Evolutionary conservation across 1,140 invertebrate species (phyloP), one percentile per base, ranked within the genome.

Genomic region (Drosophila burlai): DNA sequence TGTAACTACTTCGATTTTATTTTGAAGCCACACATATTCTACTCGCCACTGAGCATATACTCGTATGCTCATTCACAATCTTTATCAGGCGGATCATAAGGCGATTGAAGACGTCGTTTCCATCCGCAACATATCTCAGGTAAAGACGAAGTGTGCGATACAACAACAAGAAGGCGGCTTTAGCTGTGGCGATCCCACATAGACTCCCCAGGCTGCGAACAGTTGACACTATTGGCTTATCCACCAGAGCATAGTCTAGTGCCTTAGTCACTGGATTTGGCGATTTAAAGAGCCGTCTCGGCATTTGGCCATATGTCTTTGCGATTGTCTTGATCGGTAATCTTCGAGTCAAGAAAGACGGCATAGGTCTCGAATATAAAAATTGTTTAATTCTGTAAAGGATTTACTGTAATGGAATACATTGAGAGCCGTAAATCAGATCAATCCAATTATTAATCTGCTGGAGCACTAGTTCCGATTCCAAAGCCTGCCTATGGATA

Each of bases 391-490:
- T 9, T 4, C 16, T 24, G 2, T 13, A 10, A 5, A 24, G 11
- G 1, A 36, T 16, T 38, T 15, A 0, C 4, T 21, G 0, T 10
- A 7, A 93, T 98, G 98, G 92, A 98, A 98, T 13, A 99, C 97
- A 93, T 99, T 99, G 75, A 99, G 96, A 98, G 16, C 98, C 98
- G 94, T 99, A 99, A 10, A 98, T 96, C 4, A 99, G 94, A 94
- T 99, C 98, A 82, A 99, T 97, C 98, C 98, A 99, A 81, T 97
- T 95, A 76, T 98, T 96, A 58, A 99, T 94, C 71, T 95, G 94
- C 87, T 96, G 96, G 26, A 97, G 95, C 3, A 98, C 97, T 55
- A 95, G 93, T 50, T 97, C 95, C 52, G 97, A 96, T 94, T 99
- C 98, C 26, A 99, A 93, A 11, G 97, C 96, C 91, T 97, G 96